Evolutionary conservation across 2,888 invertebrate species (phyloP), one percentile per base, ranked within the genome.

Genomic region (Ormyrus pomaceus): DNA sequence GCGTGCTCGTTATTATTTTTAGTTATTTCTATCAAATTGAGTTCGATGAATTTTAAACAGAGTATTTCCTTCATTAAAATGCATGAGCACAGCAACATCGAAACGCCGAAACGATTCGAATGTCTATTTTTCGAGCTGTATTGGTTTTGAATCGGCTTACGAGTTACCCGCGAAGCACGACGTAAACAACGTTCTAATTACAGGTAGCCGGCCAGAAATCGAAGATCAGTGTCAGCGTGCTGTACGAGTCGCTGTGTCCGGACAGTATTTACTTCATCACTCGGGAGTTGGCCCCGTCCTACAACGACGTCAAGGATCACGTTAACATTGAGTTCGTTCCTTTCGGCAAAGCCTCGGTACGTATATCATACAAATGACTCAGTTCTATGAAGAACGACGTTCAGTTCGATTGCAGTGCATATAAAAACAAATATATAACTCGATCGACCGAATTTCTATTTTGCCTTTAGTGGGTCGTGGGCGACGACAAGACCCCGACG

Each of bases 161-260:
- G 34, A 34, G 34, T 34, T 34, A 4, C 34, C 34, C 34, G 34
- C 34, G 34, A 34, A 34, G 34, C 34, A 34, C 34, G 4, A 34
- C 34, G 34, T 34, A 34, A 34, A 34, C 34, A 34, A 34, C 34
- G 34, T 34, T 4, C 34, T 34, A 4, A 34, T 34, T 46, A 68
- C 48, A 64, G 59, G 34, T 10, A 0, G 34, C 48, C 64, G 66
- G 19, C 8, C 56, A 48, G n/a, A 65, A 61, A 56, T 50, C 48
- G 0, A 61, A 13, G 51, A 19, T 91, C 10, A 86, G 88, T 3
- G 91, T 93, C 1, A 89, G 91, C 0, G 88, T 93, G 10, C 93
- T 92, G 85, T 93, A 93, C 84, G 93, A 93, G 86, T 88, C 92
- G 1, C 87, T 93, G 13, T 93, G 93, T 84, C 91, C 92, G 0